Percentiles rank a stretch among this genome's conserved stretches.
Evolutionary conservation across 53 echinoderm and acorn worm genomes (phyloP).

Genomic region (Astropecten irregularis): DNA sequence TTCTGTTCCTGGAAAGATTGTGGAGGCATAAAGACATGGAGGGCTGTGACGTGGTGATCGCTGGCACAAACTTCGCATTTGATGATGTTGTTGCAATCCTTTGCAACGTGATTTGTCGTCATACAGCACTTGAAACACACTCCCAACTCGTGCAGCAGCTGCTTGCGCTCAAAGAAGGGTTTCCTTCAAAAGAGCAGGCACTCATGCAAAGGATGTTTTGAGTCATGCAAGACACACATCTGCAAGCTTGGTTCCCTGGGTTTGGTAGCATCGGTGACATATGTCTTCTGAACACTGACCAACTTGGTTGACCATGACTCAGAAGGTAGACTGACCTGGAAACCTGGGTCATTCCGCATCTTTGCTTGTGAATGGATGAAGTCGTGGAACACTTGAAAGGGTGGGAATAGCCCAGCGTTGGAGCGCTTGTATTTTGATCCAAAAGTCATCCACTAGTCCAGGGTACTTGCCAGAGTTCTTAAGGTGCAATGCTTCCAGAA

Average conservation of each 20-base stretch:
- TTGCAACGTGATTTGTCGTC: conserved; percentile 13
- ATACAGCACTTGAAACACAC: conserved; percentile 47
- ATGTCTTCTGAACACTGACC: not conserved
- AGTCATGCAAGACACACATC: conserved; percentile 37
- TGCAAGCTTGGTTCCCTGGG: not conserved
- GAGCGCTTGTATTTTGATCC: conserved; percentile 3
- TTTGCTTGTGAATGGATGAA: not conserved
- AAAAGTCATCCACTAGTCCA: not conserved
- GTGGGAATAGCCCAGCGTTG: conserved; percentile 2
- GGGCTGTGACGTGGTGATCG: conserved; percentile 14
- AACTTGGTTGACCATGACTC: not conserved
- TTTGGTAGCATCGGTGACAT: not conserved
- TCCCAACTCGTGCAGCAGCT: conserved; percentile 12
- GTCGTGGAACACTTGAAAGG: not conserved
- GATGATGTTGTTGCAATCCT: conserved; percentile 1
- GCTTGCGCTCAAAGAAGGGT: not conserved
- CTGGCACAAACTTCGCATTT: conserved; percentile 26
- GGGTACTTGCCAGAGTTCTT: not conserved
- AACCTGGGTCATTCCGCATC: not conserved
- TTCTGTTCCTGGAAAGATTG: not conserved
- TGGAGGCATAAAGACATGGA: not conserved
- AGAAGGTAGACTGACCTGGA: not conserved
- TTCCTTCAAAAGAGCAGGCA: conserved; percentile 24
- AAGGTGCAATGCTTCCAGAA: not conserved
- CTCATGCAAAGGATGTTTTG: conserved; percentile 18